phyloP scores from a whole-genome alignment of 2,888 invertebrate species.

The Plebejus argus region DNA sequence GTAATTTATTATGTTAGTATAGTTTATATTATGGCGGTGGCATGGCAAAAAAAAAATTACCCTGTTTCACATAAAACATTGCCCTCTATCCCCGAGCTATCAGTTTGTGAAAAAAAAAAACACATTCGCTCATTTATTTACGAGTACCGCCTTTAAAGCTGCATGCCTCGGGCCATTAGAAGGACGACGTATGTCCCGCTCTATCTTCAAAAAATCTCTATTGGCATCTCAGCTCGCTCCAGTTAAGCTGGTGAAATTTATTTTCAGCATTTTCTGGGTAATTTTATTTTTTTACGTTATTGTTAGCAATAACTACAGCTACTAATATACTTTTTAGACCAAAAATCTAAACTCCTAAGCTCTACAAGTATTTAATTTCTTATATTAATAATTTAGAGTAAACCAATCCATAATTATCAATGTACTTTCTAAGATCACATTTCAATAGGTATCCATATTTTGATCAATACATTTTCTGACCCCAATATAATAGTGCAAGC shows the following conservation, averaged over 20 bases:
- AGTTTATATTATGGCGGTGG: background rate
- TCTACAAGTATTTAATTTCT: too few relatives aligned
- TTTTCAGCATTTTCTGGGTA: background rate
- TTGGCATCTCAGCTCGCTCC: slow-evolving; percentile 14
- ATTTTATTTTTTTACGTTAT: background rate
- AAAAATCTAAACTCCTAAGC: too few relatives aligned
- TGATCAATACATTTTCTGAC: background rate
- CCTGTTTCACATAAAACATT: slow-evolving; percentile 46
- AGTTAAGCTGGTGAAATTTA: slow-evolving; percentile 23
- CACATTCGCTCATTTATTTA: slow-evolving; percentile 69
- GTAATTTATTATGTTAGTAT: too few relatives aligned
- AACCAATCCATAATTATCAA: too few relatives aligned
- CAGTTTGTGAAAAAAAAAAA: slow-evolving; percentile 50
- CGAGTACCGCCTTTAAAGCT: slow-evolving; percentile 62
- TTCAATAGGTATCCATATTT: background rate
- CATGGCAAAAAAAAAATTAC: slow-evolving; percentile 44
- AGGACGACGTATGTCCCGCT: slow-evolving; percentile 60
- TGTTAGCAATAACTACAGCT: too few relatives aligned
- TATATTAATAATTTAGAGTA: too few relatives aligned
- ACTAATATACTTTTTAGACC: background rate
- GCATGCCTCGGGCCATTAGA: slow-evolving; percentile 63
- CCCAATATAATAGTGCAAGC: background rate
- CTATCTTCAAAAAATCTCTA: slow-evolving; percentile 43
- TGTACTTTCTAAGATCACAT: background rate
- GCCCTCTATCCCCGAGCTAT: slow-evolving; percentile 35